Evolutionary conservation across 2,113 vertebrate species (phyloP), one percentile per base, ranked within the genome.

Genomic region (Eclectus roratus): DNA sequence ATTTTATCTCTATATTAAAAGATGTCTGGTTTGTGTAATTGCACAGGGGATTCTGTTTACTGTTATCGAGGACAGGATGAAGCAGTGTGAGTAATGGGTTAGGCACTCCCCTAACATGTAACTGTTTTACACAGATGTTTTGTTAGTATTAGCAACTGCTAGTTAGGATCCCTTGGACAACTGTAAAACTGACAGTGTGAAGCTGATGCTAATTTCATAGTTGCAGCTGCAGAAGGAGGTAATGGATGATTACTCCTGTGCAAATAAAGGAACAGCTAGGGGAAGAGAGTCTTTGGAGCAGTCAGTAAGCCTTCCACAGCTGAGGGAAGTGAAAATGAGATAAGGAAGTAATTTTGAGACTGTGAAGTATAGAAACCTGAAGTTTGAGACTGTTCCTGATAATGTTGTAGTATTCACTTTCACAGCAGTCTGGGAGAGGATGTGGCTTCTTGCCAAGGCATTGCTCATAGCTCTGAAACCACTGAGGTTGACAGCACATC

Each of bases 381-480:
- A 52, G 73, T 76, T 31, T 84, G 83, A 55, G 44, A 6, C 47
- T 53, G 13, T 47, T 86, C 50, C 52, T 31, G 41, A 14, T 20
- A 33, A 21, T 21, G 23, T 33, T 58, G 50, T 53, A 66, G 24
- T 50, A 63, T 68, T 96, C 61, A 80, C 85, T 96, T 90, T 93
- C 65, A 41, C 52, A 85, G 65, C 44, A 79, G 63, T 33, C 88
- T 79, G 73, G 31, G 39, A 80, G 69, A 56, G 88, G 56, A 79
- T 18, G 39, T 93, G 94, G 85, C 56, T 79, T 78, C 41, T 78
- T 64, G 77, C 88, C 93, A 81, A 78, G 50, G 52, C 23, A 24
- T 78, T 94, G 58, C 78, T 95, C 66, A 41, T 25, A 47, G 69
- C 52, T 78, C 49, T 81, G 83, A 92, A 91, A 95, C 83, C 80